phyloP scores from a whole-genome alignment of 2,797 vertebrate genomes.

The Ispidina picta region DNA sequence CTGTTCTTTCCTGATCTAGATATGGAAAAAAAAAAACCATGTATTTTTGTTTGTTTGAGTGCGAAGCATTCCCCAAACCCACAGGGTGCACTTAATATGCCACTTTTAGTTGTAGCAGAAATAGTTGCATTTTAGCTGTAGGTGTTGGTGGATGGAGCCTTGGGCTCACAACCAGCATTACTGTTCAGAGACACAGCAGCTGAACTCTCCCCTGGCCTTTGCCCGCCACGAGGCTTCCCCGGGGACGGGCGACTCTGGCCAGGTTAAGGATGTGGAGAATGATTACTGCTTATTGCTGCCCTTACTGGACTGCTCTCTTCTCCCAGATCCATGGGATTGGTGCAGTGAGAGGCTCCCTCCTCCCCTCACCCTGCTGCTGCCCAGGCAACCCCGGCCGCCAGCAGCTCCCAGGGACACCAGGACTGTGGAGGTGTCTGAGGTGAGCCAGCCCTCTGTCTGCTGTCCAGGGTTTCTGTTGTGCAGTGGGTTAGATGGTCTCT shows the following conservation, averaged over 20 bases:
- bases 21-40: background rate
- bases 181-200: constrained; percentile 78
- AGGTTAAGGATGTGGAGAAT: constrained; percentile 65
- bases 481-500: background rate
- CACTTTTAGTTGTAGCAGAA: constrained; percentile 81
- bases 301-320: constrained; percentile 41
- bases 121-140: constrained; percentile 80
- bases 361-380: accelerated
- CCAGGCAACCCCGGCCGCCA: background rate
- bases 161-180: constrained; percentile 67
- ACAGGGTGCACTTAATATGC: constrained; percentile 83
- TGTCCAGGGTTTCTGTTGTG: background rate
- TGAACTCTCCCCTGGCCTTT: constrained; percentile 74
- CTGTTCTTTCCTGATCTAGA: constrained; percentile 49
- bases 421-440: background rate
- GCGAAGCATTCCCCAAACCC: constrained; percentile 82
- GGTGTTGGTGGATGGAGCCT: constrained; percentile 73
- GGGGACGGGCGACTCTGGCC: constrained; percentile 71
- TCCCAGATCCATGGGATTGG: background rate
- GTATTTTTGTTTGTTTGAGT: constrained; percentile 35
- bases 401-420: background rate
- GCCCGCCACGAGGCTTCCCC: constrained; percentile 70
- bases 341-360: background rate
- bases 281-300: constrained; percentile 7
- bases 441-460: background rate